Base-by-base conservation (phyloP, 2,888 invertebrate species). In the Lasiommata megera region DNA sequence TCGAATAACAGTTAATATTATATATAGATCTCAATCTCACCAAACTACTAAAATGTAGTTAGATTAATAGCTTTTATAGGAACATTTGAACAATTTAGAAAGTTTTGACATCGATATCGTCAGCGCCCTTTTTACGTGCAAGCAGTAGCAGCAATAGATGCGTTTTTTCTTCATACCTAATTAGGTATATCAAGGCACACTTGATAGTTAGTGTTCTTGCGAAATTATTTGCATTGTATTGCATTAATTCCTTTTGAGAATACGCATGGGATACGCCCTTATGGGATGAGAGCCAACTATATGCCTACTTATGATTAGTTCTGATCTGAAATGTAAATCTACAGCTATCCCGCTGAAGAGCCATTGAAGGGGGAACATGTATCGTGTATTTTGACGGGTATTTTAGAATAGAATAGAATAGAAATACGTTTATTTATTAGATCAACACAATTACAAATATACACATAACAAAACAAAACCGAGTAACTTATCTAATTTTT, bases 161-260 rank as follows among this genome's bases (percentile, higher is more conserved):
- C 34, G 40, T 37, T 51, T 51, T 51, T 46, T 51, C 50, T 50
- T 37, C 29, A 29, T 40, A n/a, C n/a, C n/a, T n/a, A 51, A 40
- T 51, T 51, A 28, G 51, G 51, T 51, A 40, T 50, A 50, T 50
- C 50, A 23, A 28, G 36, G 16, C 6, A 9, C 50, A 28, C 38
- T 50, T 38, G 50, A 38, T 28, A 29, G 11, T 38, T 50, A 50
- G 50, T 50, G 50, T 14, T 14, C 37, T 50, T 9, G 50, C 6
- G 9, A 40, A 38, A 37, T 36, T 16, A 51, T 51, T 51, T 37
- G 38, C 51, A 51, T 51, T 40, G 38, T 28, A 40, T 51, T 51
- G 51, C 11, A 51, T 51, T 51, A 51, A 51, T 51, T 51, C 11
- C 50, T 51, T 51, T 51, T 51, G 51, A 36, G n/a, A 40, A 29